These are phyloP conservation scores for Dryobotodes eremita DNA, from an alignment of 2,888 invertebrate species.

Conservation along the genomic window DNA sequence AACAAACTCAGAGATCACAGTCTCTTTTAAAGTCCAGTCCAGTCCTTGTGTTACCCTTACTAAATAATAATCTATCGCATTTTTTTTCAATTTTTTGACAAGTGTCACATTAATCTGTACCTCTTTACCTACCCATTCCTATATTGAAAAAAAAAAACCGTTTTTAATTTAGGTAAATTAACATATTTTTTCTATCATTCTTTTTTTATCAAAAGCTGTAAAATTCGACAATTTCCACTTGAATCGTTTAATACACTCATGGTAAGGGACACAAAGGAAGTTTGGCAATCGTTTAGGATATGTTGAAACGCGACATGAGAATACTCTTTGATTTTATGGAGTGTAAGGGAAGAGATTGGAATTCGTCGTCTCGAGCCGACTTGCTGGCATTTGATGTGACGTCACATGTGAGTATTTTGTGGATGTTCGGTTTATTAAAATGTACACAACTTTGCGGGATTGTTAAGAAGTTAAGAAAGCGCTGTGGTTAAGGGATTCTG, in stretches of 20 bases:
- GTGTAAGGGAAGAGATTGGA: conserved; percentile 65
- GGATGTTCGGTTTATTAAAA: conserved; percentile 23
- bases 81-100: too few species aligned
- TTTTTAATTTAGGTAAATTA: too few species aligned
- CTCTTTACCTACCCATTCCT: too few species aligned
- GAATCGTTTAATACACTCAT: not conserved
- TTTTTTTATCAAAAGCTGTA: too few species aligned
- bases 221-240: not conserved
- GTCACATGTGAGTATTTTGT: conserved; percentile 34
- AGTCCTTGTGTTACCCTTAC: too few species aligned
- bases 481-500: not conserved
- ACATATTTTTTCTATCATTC: too few species aligned
- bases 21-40: too few species aligned
- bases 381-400: conserved; percentile 52
- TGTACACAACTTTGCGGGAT: not conserved
- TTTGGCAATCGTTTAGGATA: conserved; percentile 65
- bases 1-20: too few species aligned
- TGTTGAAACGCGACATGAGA: conserved; percentile 63
- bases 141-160: too few species aligned
- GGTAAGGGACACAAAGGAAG: conserved; percentile 58
- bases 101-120: too few species aligned
- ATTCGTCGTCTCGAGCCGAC: conserved; percentile 52
- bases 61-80: too few species aligned
- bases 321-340: conserved; percentile 70
- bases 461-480: not conserved